Conservation (phyloP, 2,797 vertebrate genomes). For the Scomberomorus guttatus region DNA sequence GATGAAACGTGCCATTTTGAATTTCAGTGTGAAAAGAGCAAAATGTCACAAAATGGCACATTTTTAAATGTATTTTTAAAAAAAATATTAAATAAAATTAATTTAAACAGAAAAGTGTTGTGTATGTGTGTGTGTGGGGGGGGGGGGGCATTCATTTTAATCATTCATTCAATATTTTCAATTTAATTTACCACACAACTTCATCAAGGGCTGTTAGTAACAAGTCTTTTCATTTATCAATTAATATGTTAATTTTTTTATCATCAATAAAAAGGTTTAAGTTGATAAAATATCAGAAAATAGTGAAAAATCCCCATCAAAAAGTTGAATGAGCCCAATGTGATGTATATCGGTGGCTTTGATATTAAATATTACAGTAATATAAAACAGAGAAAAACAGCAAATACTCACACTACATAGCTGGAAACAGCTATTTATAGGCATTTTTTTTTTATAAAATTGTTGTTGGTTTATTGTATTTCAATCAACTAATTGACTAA, state of each 20-base stretch:
- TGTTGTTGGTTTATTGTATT: background rate
- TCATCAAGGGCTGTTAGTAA: background rate
- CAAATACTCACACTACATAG: background rate
- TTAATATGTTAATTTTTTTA: background rate
- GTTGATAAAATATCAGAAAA: background rate
- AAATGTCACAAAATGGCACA: constrained; percentile 23
- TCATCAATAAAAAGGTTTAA: background rate
- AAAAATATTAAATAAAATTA: background rate
- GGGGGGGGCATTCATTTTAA: too few species aligned
- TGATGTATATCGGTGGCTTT: background rate
- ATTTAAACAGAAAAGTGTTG: background rate
- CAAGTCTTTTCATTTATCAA: background rate
- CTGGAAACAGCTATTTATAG: background rate
- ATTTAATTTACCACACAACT: too few species aligned
- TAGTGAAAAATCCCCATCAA: too few species aligned
- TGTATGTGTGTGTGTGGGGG: background rate
- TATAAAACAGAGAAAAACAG: background rate
- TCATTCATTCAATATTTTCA: too few species aligned
- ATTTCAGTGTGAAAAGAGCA: constrained; percentile 40
- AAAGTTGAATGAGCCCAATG: background rate
- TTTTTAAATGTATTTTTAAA: constrained; percentile 11
- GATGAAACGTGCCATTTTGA: constrained; percentile 40
- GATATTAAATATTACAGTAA: background rate
- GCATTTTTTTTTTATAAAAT: background rate
- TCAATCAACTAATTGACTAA: background rate